A percentile compares a stretch with the other conserved stretches of the same genome.
Evolutionary conservation across 2,888 invertebrate genomes (phyloP).

Genomic region (Watsonalla binaria): DNA sequence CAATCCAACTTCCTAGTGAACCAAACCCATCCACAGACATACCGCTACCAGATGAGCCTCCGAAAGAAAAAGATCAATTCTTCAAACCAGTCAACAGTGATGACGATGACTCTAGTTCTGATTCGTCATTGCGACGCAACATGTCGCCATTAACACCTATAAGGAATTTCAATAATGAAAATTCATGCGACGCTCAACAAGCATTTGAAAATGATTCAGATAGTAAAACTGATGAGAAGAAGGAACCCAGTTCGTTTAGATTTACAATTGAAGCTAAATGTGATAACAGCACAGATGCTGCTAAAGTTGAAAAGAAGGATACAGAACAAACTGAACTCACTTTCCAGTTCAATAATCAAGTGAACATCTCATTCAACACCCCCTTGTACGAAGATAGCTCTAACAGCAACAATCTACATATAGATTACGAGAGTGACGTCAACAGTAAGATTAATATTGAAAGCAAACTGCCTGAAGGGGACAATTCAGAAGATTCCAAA

Average conservation of each 20-base stretch:
- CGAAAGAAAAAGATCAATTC: slow-evolving; percentile 40
- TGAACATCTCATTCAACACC: slow-evolving; percentile 59
- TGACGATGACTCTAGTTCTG: slow-evolving; percentile 63
- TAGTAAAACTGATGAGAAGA: slow-evolving; percentile 45
- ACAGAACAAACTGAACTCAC: slow-evolving; percentile 44
- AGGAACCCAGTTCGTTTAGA: slow-evolving; percentile 59
- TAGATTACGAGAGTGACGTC: slow-evolving; percentile 71
- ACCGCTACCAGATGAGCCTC: slow-evolving; percentile 51
- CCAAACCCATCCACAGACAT: slow-evolving; percentile 40
- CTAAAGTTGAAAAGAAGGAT: slow-evolving; percentile 49
- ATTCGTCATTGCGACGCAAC: slow-evolving; percentile 62
- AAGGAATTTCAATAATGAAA: slow-evolving; percentile 68
- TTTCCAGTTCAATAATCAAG: slow-evolving; percentile 61
- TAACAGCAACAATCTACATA: slow-evolving; percentile 63
- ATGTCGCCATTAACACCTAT: slow-evolving; percentile 73
- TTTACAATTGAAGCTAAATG: slow-evolving; percentile 63
- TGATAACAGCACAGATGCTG: slow-evolving; percentile 41
- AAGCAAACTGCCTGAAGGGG: slow-evolving; percentile 46
- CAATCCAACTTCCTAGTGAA: slow-evolving; percentile 55
- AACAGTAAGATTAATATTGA: slow-evolving; percentile 67
- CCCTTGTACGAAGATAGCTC: slow-evolving; percentile 69
- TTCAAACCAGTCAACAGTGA: slow-evolving; percentile 61
- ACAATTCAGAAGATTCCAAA: slow-evolving; percentile 53
- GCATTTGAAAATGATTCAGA: slow-evolving; percentile 60
- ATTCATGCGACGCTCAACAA: slow-evolving; percentile 71